phyloP scores from a whole-genome alignment of 2,888 invertebrate species.

The Leptogaster cylindrica region DNA sequence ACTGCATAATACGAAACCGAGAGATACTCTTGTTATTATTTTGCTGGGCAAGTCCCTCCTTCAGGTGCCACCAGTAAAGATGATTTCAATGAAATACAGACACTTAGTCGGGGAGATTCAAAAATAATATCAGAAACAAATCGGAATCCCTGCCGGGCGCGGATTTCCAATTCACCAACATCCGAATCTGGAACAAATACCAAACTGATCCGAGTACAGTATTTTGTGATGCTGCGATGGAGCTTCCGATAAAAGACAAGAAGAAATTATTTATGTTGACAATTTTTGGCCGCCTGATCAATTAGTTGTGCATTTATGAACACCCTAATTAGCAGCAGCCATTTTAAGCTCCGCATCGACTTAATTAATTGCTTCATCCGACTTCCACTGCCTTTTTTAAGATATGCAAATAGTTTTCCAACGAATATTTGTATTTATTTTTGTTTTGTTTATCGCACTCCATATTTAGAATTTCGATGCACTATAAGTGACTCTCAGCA shows the following conservation, averaged over 20 bases:
- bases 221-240: constrained; percentile 5
- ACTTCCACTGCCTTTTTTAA: neutral
- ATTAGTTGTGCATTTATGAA: constrained; percentile 27
- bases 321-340: constrained; percentile 25
- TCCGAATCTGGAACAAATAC: neutral
- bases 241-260: constrained; percentile 32
- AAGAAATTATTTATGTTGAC: constrained; percentile 41
- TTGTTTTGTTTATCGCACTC: constrained; percentile 9
- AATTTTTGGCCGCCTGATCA: constrained; percentile 32
- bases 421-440: constrained; percentile 9
- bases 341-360: neutral
- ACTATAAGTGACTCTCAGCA: too few relatives aligned
- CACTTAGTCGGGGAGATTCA: constrained; percentile 17
- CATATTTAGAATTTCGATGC: too few relatives aligned
- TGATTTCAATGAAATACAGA: neutral
- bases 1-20: neutral
- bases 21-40: constrained; percentile 12
- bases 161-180: neutral
- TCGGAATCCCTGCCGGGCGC: constrained; percentile 24
- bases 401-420: constrained; percentile 27
- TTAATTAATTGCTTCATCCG: constrained; percentile 36
- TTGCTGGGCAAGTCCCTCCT: neutral
- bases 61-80: too few relatives aligned
- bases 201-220: constrained; percentile 1
- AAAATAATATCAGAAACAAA: constrained; percentile 19